These are phyloP conservation scores for Hartigia nigra DNA, from an alignment of 2,888 invertebrate species.

Conservation along the genomic window DNA sequence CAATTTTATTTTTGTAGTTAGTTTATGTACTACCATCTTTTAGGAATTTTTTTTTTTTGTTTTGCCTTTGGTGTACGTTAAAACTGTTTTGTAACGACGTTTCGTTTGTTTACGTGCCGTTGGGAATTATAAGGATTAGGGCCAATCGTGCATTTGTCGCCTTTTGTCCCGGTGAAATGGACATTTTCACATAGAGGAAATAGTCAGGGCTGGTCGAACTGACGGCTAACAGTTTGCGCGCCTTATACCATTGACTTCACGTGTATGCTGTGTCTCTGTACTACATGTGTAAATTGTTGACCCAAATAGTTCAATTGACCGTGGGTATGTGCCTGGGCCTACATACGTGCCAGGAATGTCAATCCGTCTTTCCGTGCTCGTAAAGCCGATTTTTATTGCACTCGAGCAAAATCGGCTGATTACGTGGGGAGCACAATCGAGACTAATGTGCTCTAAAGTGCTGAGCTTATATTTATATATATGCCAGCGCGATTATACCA, in stretches of 20 bases:
- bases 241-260: not conserved
- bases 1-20: not conserved
- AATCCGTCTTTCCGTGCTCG: conserved; percentile 10
- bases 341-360: conserved; percentile 15
- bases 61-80: not conserved
- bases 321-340: conserved; percentile 34
- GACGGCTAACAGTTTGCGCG: not conserved
- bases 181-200: not conserved
- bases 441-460: not conserved
- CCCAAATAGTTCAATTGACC: conserved; percentile 45
- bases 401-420: not conserved
- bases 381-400: not conserved
- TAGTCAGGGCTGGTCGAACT: not conserved
- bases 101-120: not conserved
- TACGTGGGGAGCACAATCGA: not conserved
- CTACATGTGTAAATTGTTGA: conserved; percentile 30
- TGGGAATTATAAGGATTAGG: not conserved
- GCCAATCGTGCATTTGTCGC: not conserved
- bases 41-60: not conserved
- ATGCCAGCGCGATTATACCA: not conserved
- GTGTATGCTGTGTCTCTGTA: not conserved
- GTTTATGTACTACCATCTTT: not conserved
- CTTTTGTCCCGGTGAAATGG: not conserved
- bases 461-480: not conserved
- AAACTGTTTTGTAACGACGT: not conserved